Percentiles rank a stretch among this genome's conserved stretches.
phyloP scores from a whole-genome alignment of 2,113 vertebrate species.

The Elephas maximus region DNA sequence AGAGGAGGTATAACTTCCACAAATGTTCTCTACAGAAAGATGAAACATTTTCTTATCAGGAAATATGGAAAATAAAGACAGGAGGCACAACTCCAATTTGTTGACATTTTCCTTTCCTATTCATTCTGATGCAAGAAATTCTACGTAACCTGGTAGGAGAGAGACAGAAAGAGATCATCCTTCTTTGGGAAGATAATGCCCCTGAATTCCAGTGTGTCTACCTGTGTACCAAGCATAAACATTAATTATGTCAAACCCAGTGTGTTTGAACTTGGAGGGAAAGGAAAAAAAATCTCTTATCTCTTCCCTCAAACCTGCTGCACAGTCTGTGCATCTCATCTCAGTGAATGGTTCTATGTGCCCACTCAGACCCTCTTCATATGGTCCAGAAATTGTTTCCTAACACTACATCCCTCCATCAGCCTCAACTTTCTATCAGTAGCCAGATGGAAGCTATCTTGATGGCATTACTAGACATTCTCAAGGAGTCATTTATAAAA shows the following conservation, averaged over 20 bases:
- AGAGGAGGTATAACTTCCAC: background rate
- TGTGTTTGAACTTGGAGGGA: background rate
- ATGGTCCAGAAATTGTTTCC: background rate
- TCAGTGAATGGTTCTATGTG: background rate
- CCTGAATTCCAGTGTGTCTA: background rate
- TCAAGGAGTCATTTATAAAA: background rate
- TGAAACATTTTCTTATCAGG: background rate
- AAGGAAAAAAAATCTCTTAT: background rate
- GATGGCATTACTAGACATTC: background rate
- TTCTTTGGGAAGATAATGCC: background rate
- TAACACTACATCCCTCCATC: background rate
- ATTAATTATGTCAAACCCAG: background rate
- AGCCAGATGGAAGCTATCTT: background rate
- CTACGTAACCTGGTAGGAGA: background rate
- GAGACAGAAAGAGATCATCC: background rate
- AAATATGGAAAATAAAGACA: background rate
- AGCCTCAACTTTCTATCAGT: background rate
- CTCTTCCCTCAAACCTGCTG: background rate
- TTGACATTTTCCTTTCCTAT: background rate
- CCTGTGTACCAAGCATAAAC: background rate
- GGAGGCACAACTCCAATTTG: background rate
- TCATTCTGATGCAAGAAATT: background rate
- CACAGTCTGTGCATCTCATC: background rate
- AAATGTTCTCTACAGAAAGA: background rate
- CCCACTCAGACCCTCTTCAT: fast-evolving